Percentiles rank a stretch among this genome's conserved stretches.
Conservation (phyloP, 2,797 vertebrate species). For the Heterohyrax brucei region DNA sequence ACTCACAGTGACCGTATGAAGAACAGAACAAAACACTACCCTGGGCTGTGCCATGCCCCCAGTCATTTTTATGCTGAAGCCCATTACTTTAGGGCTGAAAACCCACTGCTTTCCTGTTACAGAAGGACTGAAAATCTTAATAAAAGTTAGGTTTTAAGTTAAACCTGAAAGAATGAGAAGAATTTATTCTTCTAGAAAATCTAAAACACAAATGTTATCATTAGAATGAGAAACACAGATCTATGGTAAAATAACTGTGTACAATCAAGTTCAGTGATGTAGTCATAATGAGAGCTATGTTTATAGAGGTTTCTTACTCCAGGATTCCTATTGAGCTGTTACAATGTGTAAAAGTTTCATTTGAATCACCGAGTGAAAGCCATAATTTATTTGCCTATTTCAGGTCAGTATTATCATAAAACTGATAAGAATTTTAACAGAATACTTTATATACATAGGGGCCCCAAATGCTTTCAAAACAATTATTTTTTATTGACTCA, state of each 20-base stretch:
- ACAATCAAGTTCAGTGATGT: neutral
- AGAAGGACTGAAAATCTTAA: neutral
- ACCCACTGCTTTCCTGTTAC: neutral
- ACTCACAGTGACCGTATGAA: no score
- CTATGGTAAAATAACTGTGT: neutral
- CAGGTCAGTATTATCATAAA: constrained; percentile 44
- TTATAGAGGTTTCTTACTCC: neutral
- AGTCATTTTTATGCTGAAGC: no score
- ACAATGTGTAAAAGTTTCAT: neutral
- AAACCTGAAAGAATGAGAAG: neutral
- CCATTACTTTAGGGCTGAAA: neutral
- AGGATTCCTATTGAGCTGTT: constrained; percentile 14
- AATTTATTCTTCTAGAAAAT: neutral
- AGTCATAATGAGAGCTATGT: neutral
- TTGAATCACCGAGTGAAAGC: neutral
- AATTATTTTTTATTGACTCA: neutral
- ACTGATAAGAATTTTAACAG: neutral
- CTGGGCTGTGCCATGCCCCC: no score
- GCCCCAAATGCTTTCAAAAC: constrained; percentile 14
- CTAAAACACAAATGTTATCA: neutral
- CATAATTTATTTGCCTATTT: constrained; percentile 9
- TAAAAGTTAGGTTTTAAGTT: neutral
- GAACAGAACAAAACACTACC: no score
- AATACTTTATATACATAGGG: neutral
- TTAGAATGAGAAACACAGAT: neutral